Evolutionary conservation across 2,888 invertebrate species (phyloP).

Genomic region (Dicyrtomina minuta): DNA sequence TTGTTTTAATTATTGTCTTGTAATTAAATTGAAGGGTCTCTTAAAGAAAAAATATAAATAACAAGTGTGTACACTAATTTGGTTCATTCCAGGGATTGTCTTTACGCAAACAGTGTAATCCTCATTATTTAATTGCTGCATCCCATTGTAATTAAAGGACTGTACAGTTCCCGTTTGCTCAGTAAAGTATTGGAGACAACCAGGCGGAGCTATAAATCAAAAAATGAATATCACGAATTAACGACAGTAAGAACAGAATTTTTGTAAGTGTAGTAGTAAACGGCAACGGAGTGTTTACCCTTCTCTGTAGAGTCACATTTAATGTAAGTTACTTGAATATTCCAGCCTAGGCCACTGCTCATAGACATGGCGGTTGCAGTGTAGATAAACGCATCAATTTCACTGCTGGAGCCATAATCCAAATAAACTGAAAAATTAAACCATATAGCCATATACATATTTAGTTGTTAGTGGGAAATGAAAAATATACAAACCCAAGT

Average conservation of each 20-base stretch:
- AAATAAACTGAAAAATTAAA: conserved; percentile 43
- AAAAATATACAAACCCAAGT: too few relatives aligned
- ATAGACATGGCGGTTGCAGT: conserved; percentile 27
- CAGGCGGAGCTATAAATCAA: conserved; percentile 41
- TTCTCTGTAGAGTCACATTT: conserved; percentile 45
- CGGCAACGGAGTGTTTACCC: conserved; percentile 22
- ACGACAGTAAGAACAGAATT: too few relatives aligned
- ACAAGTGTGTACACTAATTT: conserved; percentile 47
- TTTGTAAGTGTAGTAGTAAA: too few relatives aligned
- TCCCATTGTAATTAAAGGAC: conserved; percentile 44
- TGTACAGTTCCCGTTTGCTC: conserved; percentile 43
- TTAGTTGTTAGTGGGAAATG: too few relatives aligned
- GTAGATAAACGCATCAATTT: conserved; percentile 44
- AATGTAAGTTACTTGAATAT: conserved; percentile 47
- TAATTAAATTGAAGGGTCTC: neutral
- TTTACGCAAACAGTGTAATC: conserved; percentile 48
- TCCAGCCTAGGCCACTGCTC: conserved; percentile 44
- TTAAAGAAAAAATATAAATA: too few relatives aligned
- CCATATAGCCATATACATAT: too few relatives aligned
- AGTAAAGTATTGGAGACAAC: conserved; percentile 50
- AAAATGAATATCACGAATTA: neutral
- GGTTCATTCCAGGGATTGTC: conserved; percentile 41
- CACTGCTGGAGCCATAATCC: conserved; percentile 44
- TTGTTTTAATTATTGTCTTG: neutral
- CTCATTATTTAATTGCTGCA: conserved; percentile 46